These are phyloP conservation scores for Crossocerus cetratus DNA, from an alignment of 2,888 invertebrate species.

Conservation along the genomic window DNA sequence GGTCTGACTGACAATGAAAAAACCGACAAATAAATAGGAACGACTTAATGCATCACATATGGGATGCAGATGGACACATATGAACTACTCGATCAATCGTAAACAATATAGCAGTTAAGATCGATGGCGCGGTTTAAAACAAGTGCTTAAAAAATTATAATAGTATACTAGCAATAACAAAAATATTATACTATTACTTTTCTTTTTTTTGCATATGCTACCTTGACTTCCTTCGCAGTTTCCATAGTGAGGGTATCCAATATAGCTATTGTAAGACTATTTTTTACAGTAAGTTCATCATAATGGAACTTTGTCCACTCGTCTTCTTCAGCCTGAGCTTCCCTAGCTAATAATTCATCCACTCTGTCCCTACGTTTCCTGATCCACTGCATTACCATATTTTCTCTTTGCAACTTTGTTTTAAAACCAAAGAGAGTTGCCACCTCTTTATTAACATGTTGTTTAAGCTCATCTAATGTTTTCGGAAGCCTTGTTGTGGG, in stretches of 20 bases:
- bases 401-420: constrained; percentile 79
- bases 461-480: constrained; percentile 77
- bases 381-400: constrained; percentile 81
- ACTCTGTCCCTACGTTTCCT: constrained; percentile 84
- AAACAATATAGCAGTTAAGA: constrained; percentile 36
- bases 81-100: constrained; percentile 24
- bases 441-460: constrained; percentile 78
- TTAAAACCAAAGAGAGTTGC: constrained; percentile 79
- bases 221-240: constrained; percentile 70
- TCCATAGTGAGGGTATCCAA: constrained; percentile 71
- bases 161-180: neutral
- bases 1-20: constrained; percentile 25
- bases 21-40: constrained; percentile 63
- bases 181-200: constrained; percentile 54
- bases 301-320: constrained; percentile 86
- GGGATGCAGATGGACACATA: constrained; percentile 14
- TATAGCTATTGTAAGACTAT: constrained; percentile 78
- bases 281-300: constrained; percentile 84
- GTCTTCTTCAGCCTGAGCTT: constrained; percentile 84
- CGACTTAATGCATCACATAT: constrained; percentile 56
- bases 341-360: constrained; percentile 84
- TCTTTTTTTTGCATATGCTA: constrained; percentile 70
- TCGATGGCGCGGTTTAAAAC: constrained; percentile 25
- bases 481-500: constrained; percentile 77
- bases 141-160: neutral